Conservation (phyloP, 92 coral and sea anemone species). For the Palythoa heliodiscus region DNA sequence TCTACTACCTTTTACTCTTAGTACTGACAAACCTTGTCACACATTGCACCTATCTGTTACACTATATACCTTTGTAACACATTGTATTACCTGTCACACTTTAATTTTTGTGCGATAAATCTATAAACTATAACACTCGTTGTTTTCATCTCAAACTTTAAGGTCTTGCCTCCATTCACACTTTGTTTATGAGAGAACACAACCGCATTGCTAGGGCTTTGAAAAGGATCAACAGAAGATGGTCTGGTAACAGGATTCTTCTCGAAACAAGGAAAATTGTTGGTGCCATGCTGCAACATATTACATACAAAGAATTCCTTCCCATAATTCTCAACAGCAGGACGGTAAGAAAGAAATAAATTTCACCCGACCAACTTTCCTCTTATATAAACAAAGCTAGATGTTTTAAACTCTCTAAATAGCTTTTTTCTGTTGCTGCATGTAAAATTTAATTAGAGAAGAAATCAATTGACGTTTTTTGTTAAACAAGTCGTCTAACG, state of each 20-base stretch:
- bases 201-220: slow-evolving; percentile 45
- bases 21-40: not conserved
- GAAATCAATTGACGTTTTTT: too few relatives aligned
- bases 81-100: not conserved
- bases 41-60: not conserved
- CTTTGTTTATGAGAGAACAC: slow-evolving; percentile 48
- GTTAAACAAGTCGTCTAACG: too few relatives aligned
- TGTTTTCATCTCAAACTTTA: not conserved
- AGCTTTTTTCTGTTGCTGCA: not conserved
- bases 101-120: not conserved
- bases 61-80: not conserved
- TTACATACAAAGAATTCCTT: slow-evolving; percentile 41
- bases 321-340: not conserved
- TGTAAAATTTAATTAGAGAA: too few relatives aligned
- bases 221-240: slow-evolving; percentile 12
- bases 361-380: too few relatives aligned
- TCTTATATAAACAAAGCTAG: too few relatives aligned
- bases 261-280: slow-evolving; percentile 47
- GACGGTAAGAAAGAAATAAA: not conserved
- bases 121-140: not conserved
- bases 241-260: slow-evolving; percentile 27
- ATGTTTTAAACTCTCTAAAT: too few relatives aligned
- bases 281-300: slow-evolving; percentile 49
- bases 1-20: too few relatives aligned
- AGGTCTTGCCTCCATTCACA: slow-evolving; percentile 50